A percentile compares a stretch with the other conserved stretches of the same genome.
Evolutionary conservation across 2,797 vertebrate genomes (phyloP).

Genomic region (Acrossocheilus fasciatus): DNA sequence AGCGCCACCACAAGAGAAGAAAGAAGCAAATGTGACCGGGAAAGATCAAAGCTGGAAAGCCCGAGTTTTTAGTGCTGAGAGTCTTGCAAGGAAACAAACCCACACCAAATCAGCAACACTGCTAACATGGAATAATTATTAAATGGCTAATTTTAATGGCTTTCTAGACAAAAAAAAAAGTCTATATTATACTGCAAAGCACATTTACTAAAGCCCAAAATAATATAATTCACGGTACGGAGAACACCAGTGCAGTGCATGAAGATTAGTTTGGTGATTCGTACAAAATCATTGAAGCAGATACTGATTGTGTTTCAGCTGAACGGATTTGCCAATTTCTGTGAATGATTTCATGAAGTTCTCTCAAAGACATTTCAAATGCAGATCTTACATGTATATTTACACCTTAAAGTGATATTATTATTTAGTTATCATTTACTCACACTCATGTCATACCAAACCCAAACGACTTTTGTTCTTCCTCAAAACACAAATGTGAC

Average conservation of each 20-base stretch:
- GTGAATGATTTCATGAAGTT: slow-evolving; percentile 28
- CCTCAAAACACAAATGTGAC: not conserved
- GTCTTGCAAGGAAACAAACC: slow-evolving; percentile 30
- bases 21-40: slow-evolving; percentile 61
- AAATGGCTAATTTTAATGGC: not conserved
- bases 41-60: slow-evolving; percentile 39
- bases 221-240: not conserved
- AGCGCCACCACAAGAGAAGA: not conserved
- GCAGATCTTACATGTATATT: not conserved
- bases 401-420: not conserved
- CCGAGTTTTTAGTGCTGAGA: slow-evolving; percentile 50
- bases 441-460: not conserved
- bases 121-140: slow-evolving; percentile 46
- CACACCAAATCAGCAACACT: slow-evolving; percentile 61
- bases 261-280: not conserved
- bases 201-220: not conserved
- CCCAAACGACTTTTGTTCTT: not conserved
- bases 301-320: not conserved
- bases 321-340: not conserved
- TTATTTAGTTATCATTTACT: not conserved
- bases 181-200: not conserved
- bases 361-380: not conserved
- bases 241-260: not conserved
- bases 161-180: not conserved
- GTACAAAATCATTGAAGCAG: not conserved